A percentile compares a stretch with the other conserved stretches of the same genome.
phyloP scores from a whole-genome alignment of 2,797 vertebrate genomes.

The Paedocypris micromegethes region DNA sequence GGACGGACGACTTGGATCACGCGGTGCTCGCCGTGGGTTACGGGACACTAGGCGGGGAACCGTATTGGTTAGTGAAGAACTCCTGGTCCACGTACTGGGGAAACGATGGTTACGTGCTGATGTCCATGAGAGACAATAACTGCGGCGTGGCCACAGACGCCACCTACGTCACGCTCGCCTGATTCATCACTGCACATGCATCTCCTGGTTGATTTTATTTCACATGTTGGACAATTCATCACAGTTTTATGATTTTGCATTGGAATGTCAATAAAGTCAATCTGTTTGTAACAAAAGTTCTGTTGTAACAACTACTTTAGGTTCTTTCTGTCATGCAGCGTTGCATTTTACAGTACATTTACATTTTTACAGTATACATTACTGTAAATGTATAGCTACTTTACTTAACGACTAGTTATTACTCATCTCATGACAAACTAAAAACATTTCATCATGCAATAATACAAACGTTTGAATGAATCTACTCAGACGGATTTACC shows the following conservation, averaged over 20 bases:
- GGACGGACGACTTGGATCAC: slow-evolving; percentile 64
- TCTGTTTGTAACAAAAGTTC: slow-evolving; percentile 11
- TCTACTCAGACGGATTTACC: too few species aligned
- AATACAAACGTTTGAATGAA: neutral
- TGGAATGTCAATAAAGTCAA: slow-evolving; percentile 13
- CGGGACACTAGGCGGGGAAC: slow-evolving; percentile 64
- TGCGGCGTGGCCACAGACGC: slow-evolving; percentile 78
- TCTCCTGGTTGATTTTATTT: slow-evolving; percentile 6
- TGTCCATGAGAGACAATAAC: slow-evolving; percentile 84
- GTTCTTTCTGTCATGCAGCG: slow-evolving; percentile 1
- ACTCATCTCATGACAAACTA: neutral
- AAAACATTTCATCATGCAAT: neutral
- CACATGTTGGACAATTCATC: slow-evolving; percentile 10
- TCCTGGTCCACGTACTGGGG: slow-evolving; percentile 86
- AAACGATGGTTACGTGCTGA: slow-evolving; percentile 78
- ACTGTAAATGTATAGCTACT: too few species aligned
- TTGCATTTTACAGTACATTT: too few species aligned
- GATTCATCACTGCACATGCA: slow-evolving; percentile 16
- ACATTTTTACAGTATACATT: too few species aligned
- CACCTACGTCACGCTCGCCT: slow-evolving; percentile 74
- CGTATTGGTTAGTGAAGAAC: slow-evolving; percentile 81
- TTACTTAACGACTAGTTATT: too few species aligned
- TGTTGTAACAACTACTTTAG: slow-evolving; percentile 3
- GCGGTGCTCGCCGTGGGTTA: slow-evolving; percentile 77
- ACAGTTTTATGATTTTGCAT: slow-evolving; percentile 20